Percentiles rank a stretch among this genome's conserved stretches.
Evolutionary conservation across 2,113 vertebrate species (phyloP).

Genomic region (Peromyscus californicus): DNA sequence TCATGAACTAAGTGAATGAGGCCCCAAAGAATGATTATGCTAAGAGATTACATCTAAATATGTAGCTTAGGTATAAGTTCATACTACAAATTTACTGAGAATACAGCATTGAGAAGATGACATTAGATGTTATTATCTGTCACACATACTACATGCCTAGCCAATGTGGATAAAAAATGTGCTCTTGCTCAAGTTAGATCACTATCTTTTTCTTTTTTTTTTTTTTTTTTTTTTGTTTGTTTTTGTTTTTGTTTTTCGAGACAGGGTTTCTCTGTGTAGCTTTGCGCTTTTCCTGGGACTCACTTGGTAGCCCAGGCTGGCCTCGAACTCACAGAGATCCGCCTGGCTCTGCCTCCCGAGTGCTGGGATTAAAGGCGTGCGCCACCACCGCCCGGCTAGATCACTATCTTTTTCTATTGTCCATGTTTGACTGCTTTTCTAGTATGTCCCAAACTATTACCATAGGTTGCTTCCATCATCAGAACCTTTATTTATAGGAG

Average conservation of each 20-base stretch:
- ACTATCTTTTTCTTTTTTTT: background rate
- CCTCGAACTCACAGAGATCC: too few species aligned
- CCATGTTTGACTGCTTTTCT: background rate
- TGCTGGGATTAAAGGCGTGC: too few species aligned
- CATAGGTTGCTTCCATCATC: background rate
- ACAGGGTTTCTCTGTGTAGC: too few species aligned
- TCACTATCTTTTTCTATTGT: background rate
- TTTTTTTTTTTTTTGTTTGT: too few species aligned
- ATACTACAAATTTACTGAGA: constrained; percentile 30
- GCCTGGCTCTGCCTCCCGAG: too few species aligned
- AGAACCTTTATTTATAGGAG: background rate
- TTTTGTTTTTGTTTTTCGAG: too few species aligned
- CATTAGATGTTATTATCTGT: background rate
- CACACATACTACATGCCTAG: background rate
- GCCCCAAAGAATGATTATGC: background rate
- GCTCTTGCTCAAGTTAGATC: background rate
- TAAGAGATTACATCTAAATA: constrained; percentile 31
- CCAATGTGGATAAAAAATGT: background rate
- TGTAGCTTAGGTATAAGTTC: background rate
- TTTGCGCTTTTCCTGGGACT: too few species aligned
- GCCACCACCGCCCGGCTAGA: too few species aligned
- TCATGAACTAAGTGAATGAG: background rate
- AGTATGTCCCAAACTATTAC: background rate
- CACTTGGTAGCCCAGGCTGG: too few species aligned
- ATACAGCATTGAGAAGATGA: background rate